Base-by-base conservation (phyloP, 2,888 invertebrate species). In the Argyresthia goedartella region DNA sequence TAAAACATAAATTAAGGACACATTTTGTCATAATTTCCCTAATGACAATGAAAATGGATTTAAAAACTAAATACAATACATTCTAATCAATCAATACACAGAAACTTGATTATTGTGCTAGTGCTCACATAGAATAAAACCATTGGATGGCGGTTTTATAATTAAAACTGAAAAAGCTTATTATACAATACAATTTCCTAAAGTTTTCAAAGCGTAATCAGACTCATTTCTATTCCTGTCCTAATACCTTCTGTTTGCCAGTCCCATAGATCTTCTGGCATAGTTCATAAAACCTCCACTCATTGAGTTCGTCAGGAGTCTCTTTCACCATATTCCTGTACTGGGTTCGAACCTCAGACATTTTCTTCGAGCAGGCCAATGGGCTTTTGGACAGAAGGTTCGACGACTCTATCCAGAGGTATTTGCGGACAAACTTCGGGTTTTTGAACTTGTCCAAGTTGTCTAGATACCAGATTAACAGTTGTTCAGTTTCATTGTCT, bases 251-350 rank as follows among this genome's bases (percentile, higher is more conserved):
- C 52, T 70, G 81, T 56, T 77, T 82, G 0, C 84, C 85, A 0
- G 81, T 84, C 0, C 85, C 85, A 60, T 85, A 86, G 14, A 86
- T 86, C 57, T 84, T 79, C 57, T 82, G 81, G 52, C 85, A 86
- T 8, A 85, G 65, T 25, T 69, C 73, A 48, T 71, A 66, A 53
- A 81, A 86, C 48, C 66, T 70, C 85, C 85, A 86, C 13, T 56
- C 59, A 1, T 60, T 61, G 52, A 82, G 59, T 9, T 69, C 69
- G 0, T 67, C 70, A 0, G 70, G 67, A 50, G 60, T 71, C 51
- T 79, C 75, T 14, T 70, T 73, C 0, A 81, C 79, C 73, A 78
- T 76, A 53, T 68, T 75, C 46, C 79, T 70, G 43, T 86, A 85
- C 51, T 75, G 69, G 0, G 76, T 76, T 6, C 85, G 63, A 10